phyloP scores from a whole-genome alignment of 2,888 invertebrate genomes.

The Diaprepes abbreviatus region DNA sequence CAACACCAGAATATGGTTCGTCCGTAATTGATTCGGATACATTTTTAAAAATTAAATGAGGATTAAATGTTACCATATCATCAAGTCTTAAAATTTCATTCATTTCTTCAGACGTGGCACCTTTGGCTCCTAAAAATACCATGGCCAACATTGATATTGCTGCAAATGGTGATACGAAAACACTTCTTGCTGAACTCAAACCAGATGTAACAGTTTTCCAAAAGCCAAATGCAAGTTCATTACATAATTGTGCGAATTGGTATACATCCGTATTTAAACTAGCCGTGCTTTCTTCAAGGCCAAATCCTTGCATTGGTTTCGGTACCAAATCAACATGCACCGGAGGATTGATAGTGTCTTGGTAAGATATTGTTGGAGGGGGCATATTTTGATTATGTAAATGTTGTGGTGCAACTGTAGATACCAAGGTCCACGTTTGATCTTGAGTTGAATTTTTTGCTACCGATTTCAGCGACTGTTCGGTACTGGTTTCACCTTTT shows the following conservation, averaged over 20 bases:
- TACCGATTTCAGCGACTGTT: not conserved
- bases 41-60: conserved; percentile 88
- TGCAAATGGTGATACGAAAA: conserved; percentile 88
- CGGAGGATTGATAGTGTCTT: conserved; percentile 60
- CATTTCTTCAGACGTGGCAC: conserved; percentile 91
- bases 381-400: conserved; percentile 39
- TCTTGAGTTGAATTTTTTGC: conserved; percentile 44
- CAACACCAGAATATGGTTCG: conserved; percentile 78
- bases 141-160: conserved; percentile 89
- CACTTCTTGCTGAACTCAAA: conserved; percentile 81
- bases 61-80: conserved; percentile 91
- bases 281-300: conserved; percentile 82
- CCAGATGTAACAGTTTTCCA: conserved; percentile 82
- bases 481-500: not conserved
- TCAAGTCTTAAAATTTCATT: conserved; percentile 87
- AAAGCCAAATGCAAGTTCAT: conserved; percentile 87
- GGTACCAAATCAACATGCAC: conserved; percentile 70
- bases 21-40: conserved; percentile 84
- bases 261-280: conserved; percentile 81
- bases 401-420: conserved; percentile 70
- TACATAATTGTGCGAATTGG: conserved; percentile 85
- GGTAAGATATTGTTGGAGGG: conserved; percentile 47
- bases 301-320: conserved; percentile 74
- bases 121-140: conserved; percentile 90
- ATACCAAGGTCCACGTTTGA: conserved; percentile 72